Evolutionary conservation across 2,888 invertebrate genomes (phyloP).

Genomic region (Netelia inedita): DNA sequence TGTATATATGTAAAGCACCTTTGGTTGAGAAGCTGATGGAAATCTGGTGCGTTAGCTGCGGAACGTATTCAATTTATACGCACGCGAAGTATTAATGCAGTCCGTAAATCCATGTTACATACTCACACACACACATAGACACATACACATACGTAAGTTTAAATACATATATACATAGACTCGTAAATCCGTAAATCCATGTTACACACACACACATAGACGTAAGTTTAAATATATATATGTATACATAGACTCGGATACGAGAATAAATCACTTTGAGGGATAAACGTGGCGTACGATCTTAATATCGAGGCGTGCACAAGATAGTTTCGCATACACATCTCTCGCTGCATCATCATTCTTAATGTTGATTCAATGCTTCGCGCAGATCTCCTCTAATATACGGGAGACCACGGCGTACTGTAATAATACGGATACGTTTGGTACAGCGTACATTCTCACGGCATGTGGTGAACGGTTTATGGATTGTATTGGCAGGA

Average conservation of each 20-base stretch:
- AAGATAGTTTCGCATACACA: constrained; percentile 47
- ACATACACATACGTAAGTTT: neutral
- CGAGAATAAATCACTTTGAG: constrained; percentile 60
- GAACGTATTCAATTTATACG: constrained; percentile 46
- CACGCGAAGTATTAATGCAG: constrained; percentile 33
- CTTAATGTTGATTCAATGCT: constrained; percentile 62
- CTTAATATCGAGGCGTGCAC: constrained; percentile 61
- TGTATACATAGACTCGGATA: constrained; percentile 8
- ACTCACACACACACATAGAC: no score
- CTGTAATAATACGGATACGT: constrained; percentile 59
- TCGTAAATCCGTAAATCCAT: constrained; percentile 28
- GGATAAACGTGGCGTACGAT: constrained; percentile 53
- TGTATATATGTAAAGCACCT: neutral
- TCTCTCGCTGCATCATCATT: constrained; percentile 57
- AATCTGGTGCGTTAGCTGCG: constrained; percentile 39
- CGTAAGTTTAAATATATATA: neutral
- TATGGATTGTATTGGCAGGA: constrained; percentile 42
- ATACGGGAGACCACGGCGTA: constrained; percentile 10
- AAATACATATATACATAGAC: constrained; percentile 2
- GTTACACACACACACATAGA: neutral
- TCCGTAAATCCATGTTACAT: constrained; percentile 24
- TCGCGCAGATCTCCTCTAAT: constrained; percentile 40
- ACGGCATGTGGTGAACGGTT: constrained; percentile 53
- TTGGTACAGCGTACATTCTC: constrained; percentile 49
- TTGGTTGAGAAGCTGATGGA: neutral